phyloP scores from a whole-genome alignment of 2,888 invertebrate species.

The Philhelius pedissequus region DNA sequence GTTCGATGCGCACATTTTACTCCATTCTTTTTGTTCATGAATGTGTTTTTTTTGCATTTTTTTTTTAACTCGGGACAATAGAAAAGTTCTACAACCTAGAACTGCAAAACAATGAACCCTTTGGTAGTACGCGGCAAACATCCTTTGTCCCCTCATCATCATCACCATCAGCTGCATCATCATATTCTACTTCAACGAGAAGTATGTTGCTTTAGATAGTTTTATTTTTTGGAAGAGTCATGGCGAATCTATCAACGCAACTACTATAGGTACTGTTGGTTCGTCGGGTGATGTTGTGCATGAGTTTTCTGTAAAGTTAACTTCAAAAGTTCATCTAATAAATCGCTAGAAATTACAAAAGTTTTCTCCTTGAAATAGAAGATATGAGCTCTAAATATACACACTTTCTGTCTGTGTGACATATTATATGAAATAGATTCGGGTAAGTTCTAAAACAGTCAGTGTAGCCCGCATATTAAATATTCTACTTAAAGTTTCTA shows the following conservation, averaged over 20 bases:
- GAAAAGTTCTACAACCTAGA: conserved; percentile 63
- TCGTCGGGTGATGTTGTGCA: background rate
- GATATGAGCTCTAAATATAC: conserved; percentile 1
- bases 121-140: conserved; percentile 20
- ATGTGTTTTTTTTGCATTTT: conserved; percentile 4
- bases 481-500: conserved; percentile 39
- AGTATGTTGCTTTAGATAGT: background rate
- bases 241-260: conserved; percentile 59
- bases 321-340: conserved; percentile 65
- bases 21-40: conserved; percentile 21
- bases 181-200: background rate
- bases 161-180: too few species aligned
- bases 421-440: conserved; percentile 17
- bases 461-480: background rate
- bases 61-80: conserved; percentile 23
- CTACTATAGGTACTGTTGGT: too few species aligned
- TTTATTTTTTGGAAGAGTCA: conserved; percentile 24
- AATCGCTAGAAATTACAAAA: conserved; percentile 66
- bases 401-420: conserved; percentile 17
- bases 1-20: conserved; percentile 67
- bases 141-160: conserved; percentile 2
- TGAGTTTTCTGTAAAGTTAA: conserved; percentile 36
- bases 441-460: background rate
- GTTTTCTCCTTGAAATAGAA: conserved; percentile 31
- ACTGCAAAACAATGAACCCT: conserved; percentile 64